These are phyloP conservation scores for Ispidina picta DNA, from an alignment of 2,797 vertebrate species.

Conservation along the genomic window DNA sequence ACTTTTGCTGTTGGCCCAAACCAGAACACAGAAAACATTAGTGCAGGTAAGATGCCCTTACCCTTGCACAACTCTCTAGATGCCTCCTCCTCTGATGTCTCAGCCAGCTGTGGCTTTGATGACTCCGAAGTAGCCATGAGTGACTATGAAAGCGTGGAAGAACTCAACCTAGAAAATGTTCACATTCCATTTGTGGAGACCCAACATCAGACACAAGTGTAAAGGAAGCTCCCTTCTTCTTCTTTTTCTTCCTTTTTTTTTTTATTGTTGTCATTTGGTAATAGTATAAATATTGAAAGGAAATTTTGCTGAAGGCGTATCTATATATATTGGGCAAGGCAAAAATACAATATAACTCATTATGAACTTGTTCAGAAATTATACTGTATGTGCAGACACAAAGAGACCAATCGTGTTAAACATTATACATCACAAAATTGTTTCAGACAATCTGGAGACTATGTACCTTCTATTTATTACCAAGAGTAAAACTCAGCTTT, in stretches of 20 bases:
- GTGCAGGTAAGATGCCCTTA: slow-evolving; percentile 80
- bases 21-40: slow-evolving; percentile 75
- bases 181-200: slow-evolving; percentile 83
- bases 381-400: slow-evolving; percentile 52
- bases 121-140: slow-evolving; percentile 87
- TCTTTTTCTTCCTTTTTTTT: neutral
- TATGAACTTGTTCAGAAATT: slow-evolving; percentile 55
- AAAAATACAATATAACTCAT: slow-evolving; percentile 38
- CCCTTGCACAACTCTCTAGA: slow-evolving; percentile 85
- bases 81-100: slow-evolving; percentile 88
- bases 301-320: slow-evolving; percentile 36
- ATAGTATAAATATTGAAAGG: slow-evolving; percentile 48
- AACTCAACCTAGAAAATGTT: slow-evolving; percentile 78
- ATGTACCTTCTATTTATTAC: slow-evolving; percentile 53
- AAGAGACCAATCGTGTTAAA: neutral
- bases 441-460: slow-evolving; percentile 54
- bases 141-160: slow-evolving; percentile 89
- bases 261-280: neutral
- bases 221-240: slow-evolving; percentile 51
- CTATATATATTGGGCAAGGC: slow-evolving; percentile 35
- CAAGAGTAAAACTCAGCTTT: slow-evolving; percentile 31
- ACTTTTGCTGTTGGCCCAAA: slow-evolving; percentile 78
- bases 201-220: slow-evolving; percentile 97
- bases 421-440: slow-evolving; percentile 25
- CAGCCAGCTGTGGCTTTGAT: slow-evolving; percentile 81